Evolutionary conservation across 2,113 vertebrate genomes (phyloP), one percentile per base, ranked within the genome.

Genomic region (Chloropsis cyanopogon): DNA sequence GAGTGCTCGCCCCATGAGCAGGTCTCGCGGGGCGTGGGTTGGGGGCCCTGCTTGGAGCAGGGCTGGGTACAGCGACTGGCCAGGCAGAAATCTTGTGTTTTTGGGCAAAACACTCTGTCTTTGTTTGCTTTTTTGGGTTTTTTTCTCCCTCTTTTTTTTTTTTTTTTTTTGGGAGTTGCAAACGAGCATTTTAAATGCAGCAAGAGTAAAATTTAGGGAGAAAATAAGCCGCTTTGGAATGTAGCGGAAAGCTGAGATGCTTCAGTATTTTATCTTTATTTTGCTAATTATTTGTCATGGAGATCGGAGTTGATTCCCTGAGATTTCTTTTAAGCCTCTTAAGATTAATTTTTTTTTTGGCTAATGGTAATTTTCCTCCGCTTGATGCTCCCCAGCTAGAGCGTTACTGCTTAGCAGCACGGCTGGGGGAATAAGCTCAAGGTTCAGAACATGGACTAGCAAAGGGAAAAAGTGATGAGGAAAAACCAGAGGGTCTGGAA

Each of bases 231-330:
- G 52, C 95, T 95, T 90, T 93, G 90, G 95, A 97, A 96, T 91
- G 86, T 69, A 70, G 92, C 2, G 6, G 87, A 96, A 96, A 95
- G 95, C 82, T 81, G 88, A 94, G 90, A 92, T 88, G 72, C 77
- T 92, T 95, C 86, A 79, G 69, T 60, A 54, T 94, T 97, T 95
- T 94, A 94, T 95, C 92, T 95, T 95, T 92, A 94, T 95, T 96
- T 96, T 95, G 76, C 90, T 96, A 93, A 97, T 96, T 96, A 94
- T 96, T 96, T 95, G 93, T 96, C 85, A 82, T 90, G 92, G 88
- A 92, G 90, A 92, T 94, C 72, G 64, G 72, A 83, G 88, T 81
- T 85, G 92, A 94, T 94, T 95, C 89, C 71, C 66, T 82, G 90
- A 95, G 92, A 93, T 95, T 92, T 90, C 87, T 95, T 91, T 76